These are phyloP conservation scores for Spodoptera littoralis DNA, from an alignment of 2,888 invertebrate species.

Conservation along the genomic window DNA sequence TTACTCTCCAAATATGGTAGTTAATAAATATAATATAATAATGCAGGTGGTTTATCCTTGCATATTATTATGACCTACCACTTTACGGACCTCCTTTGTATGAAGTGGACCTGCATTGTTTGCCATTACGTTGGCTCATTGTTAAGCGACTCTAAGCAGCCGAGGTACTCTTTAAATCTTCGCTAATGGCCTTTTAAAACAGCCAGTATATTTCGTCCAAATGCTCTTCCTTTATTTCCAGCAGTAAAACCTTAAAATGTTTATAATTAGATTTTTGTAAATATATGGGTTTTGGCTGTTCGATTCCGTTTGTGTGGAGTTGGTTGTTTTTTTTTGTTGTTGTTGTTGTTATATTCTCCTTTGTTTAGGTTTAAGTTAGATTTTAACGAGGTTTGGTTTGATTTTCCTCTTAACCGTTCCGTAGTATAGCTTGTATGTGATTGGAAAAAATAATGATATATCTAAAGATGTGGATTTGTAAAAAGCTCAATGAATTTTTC, in stretches of 20 bases:
- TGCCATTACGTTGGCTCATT: slow-evolving; percentile 76
- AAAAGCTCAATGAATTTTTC: no score
- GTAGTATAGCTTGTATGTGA: no score
- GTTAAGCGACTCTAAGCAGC: slow-evolving; percentile 79
- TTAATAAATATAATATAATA: slow-evolving; percentile 32
- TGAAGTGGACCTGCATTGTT: slow-evolving; percentile 71
- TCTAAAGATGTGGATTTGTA: no score
- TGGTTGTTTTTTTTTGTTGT: no score
- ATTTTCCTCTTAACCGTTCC: no score
- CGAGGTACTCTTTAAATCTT: slow-evolving; percentile 82
- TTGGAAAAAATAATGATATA: no score
- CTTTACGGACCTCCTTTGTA: slow-evolving; percentile 65
- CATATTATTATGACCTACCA: slow-evolving; percentile 59
- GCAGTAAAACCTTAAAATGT: slow-evolving; percentile 71
- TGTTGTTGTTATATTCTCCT: no score
- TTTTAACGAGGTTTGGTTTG: no score
- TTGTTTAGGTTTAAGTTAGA: no score
- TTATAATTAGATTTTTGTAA: slow-evolving; percentile 67
- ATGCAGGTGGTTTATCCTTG: slow-evolving; percentile 55
- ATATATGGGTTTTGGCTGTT: slow-evolving; percentile 53
- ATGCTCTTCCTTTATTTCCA: slow-evolving; percentile 68
- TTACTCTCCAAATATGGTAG: slow-evolving; percentile 21
- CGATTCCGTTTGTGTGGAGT: slow-evolving; percentile 31
- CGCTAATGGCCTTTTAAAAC: slow-evolving; percentile 83
- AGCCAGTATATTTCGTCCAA: slow-evolving; percentile 76